Conservation (phyloP, 2,113 vertebrate species). For the Urocynchramus pylzowi region DNA sequence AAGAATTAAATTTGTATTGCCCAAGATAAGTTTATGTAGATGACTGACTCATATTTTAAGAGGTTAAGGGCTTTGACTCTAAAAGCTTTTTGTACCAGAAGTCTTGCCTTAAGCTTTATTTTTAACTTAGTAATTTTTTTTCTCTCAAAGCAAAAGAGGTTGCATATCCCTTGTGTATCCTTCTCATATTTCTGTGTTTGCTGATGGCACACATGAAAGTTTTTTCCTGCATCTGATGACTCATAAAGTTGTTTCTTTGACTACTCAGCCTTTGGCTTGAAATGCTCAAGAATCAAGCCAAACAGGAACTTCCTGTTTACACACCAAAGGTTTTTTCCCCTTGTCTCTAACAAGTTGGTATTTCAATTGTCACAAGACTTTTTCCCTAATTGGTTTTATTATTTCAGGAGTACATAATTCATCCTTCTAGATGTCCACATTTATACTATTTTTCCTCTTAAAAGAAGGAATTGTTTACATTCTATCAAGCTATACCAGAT, state of each 20-base stretch:
- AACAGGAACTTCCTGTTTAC: not conserved
- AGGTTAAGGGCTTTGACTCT: slow-evolving; percentile 5
- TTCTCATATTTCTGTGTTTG: not conserved
- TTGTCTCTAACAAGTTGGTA: not conserved
- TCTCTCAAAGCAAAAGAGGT: not conserved
- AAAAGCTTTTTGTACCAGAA: not conserved
- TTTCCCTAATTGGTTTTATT: not conserved
- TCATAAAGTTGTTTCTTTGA: not conserved
- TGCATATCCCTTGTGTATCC: not conserved
- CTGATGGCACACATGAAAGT: not conserved
- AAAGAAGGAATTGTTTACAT: not conserved
- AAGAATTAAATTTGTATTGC: not conserved
- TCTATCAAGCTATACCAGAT: not conserved
- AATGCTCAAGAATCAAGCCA: not conserved
- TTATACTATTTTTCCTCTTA: not conserved
- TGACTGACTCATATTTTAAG: not conserved
- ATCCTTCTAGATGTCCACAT: not conserved
- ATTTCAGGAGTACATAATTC: not conserved
- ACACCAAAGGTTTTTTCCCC: not conserved
- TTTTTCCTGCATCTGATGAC: not conserved
- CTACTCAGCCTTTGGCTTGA: not conserved
- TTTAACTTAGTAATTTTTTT: not conserved
- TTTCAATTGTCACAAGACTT: not conserved
- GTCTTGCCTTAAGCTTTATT: not conserved
- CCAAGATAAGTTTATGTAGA: not conserved